phyloP scores from a whole-genome alignment of 2,888 invertebrate genomes.

The Allophyes oxyacanthae region DNA sequence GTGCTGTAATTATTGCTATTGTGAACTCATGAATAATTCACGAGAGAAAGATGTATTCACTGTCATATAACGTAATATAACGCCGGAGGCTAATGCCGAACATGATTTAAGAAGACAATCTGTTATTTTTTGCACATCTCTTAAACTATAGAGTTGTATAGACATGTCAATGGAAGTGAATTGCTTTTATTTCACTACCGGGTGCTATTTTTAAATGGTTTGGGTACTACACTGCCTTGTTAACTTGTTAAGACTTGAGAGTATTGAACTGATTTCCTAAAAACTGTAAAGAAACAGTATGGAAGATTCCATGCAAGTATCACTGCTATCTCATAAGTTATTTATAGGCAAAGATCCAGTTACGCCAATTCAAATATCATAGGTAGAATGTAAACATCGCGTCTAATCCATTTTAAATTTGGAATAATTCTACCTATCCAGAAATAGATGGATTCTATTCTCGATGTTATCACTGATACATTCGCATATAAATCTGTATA shows the following conservation, averaged over 20 bases:
- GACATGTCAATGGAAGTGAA: constrained; percentile 9
- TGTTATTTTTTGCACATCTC: constrained; percentile 22
- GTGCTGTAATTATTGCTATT: constrained; percentile 78
- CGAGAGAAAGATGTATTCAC: constrained; percentile 74
- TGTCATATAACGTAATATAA: constrained; percentile 70
- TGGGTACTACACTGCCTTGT: background rate
- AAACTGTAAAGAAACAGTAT: background rate
- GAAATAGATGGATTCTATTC: constrained; percentile 39
- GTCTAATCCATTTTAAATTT: constrained; percentile 36
- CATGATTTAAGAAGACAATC: constrained; percentile 34
- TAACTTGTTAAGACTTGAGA: background rate
- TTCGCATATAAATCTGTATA: constrained; percentile 57
- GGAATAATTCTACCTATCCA: constrained; percentile 20
- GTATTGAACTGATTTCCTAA: background rate
- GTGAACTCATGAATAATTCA: constrained; percentile 77
- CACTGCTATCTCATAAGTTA: background rate
- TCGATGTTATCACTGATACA: constrained; percentile 40
- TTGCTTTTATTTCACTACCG: constrained; percentile 13
- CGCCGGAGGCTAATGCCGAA: constrained; percentile 49
- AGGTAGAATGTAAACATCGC: constrained; percentile 22
- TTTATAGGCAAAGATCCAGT: constrained; percentile 25
- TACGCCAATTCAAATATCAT: constrained; percentile 12
- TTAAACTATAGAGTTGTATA: background rate
- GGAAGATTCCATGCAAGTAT: background rate
- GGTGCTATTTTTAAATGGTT: background rate